Evolutionary conservation across 2,797 vertebrate genomes (phyloP).

Genomic region (Vespertilio murinus): DNA sequence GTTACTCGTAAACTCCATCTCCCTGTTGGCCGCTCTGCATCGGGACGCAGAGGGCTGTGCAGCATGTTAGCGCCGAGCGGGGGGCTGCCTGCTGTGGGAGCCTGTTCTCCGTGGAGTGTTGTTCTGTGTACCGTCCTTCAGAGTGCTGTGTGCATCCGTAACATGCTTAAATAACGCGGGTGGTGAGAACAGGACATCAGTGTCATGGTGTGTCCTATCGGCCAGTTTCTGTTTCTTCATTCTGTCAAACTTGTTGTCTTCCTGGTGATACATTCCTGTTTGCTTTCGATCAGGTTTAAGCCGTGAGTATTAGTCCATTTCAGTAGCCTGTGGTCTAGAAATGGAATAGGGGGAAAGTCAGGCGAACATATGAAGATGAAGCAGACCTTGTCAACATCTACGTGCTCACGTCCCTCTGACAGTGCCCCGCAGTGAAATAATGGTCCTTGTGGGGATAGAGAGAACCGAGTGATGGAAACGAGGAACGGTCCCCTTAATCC

Average conservation of each 20-base stretch:
- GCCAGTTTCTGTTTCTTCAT: neutral
- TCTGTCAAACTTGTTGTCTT: neutral
- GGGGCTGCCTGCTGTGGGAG: neutral
- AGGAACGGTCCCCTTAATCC: conserved; percentile 30
- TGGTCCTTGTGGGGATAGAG: conserved; percentile 17
- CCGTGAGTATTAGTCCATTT: neutral
- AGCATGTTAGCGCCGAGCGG: fast-evolving
- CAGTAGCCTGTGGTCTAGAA: neutral
- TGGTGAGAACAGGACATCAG: neutral
- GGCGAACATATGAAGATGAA: neutral
- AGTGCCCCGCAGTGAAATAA: neutral
- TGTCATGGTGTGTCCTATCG: neutral
- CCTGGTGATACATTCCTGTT: neutral
- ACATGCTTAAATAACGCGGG: neutral
- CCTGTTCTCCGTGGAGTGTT: neutral
- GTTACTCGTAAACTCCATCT: neutral
- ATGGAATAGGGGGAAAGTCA: neutral
- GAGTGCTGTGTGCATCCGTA: neutral
- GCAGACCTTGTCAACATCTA: neutral
- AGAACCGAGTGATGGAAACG: conserved; percentile 56
- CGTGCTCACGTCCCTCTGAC: too few species aligned
- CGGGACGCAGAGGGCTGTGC: neutral
- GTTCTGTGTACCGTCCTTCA: neutral
- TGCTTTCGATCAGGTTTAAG: neutral
- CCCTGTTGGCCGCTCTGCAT: conserved; percentile 3